Percentiles rank a stretch among this genome's conserved stretches.
These are phyloP conservation scores for Encarsia formosa DNA, from an alignment of 2,888 invertebrate species.

Conservation along the genomic window DNA sequence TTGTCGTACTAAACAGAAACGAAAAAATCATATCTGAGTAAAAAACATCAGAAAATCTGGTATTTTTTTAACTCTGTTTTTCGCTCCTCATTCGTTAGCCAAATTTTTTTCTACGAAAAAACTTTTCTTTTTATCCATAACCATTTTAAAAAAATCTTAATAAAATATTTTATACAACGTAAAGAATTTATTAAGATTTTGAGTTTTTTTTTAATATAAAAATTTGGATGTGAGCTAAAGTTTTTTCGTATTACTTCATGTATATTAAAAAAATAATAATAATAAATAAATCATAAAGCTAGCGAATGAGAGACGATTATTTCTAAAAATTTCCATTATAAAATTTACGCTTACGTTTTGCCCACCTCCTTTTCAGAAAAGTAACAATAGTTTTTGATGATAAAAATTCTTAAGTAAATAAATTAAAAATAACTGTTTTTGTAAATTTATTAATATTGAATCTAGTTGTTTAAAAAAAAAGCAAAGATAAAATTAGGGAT, in stretches of 20 bases:
- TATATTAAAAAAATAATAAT: neutral
- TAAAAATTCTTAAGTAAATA: neutral
- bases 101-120: constrained; percentile 7
- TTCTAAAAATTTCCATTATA: constrained; percentile 7
- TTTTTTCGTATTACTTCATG: no score
- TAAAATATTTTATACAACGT: neutral
- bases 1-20: constrained; percentile 54
- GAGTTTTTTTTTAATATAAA: neutral
- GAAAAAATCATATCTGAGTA: constrained; percentile 51
- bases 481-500: neutral
- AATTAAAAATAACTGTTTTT: no score
- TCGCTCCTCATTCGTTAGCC: constrained; percentile 38
- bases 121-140: neutral
- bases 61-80: constrained; percentile 21
- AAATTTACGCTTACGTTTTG: constrained; percentile 17
- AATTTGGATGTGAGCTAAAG: no score
- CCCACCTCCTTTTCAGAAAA: constrained; percentile 15
- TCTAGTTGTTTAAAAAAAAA: no score
- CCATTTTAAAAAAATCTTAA: neutral
- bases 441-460: no score
- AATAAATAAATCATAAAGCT: neutral
- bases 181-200: neutral
- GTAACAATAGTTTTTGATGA: neutral
- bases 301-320: constrained; percentile 23
- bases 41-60: constrained; percentile 38